Evolutionary conservation across 2,113 vertebrate genomes (phyloP).

Genomic region (Melanotaenia duboulayi): DNA sequence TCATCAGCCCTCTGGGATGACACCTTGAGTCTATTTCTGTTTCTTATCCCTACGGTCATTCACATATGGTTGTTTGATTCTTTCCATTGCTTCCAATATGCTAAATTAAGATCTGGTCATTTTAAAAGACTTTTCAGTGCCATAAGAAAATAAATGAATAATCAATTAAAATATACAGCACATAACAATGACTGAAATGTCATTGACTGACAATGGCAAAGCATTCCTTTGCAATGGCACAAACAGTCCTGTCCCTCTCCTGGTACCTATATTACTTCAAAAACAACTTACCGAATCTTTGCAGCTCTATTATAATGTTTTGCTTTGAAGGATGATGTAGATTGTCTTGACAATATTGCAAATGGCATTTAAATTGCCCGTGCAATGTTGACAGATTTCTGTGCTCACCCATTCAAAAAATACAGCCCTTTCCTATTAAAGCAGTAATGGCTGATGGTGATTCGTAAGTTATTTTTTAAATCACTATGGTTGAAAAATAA

Average conservation of each 20-base stretch:
- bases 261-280: conserved; percentile 14
- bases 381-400: conserved; percentile 22
- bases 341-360: conserved; percentile 31
- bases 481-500: no score
- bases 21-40: conserved; percentile 71
- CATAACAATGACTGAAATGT: neutral
- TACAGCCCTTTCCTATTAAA: neutral
- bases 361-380: conserved; percentile 31
- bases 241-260: neutral
- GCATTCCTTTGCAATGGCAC: neutral
- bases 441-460: neutral
- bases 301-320: conserved; percentile 31
- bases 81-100: conserved; percentile 37
- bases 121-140: conserved; percentile 5
- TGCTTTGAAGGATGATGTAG: conserved; percentile 1
- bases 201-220: neutral
- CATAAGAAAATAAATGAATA: no score
- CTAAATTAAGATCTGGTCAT: conserved; percentile 24
- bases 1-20: conserved; percentile 69
- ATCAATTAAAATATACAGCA: no score
- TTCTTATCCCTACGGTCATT: conserved; percentile 68
- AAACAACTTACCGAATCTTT: conserved; percentile 27
- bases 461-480: neutral
- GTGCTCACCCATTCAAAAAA: neutral
- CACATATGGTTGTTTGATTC: conserved; percentile 68